Base-by-base conservation (phyloP, 1,140 invertebrate genomes). In the Coptotermes formosanus region DNA sequence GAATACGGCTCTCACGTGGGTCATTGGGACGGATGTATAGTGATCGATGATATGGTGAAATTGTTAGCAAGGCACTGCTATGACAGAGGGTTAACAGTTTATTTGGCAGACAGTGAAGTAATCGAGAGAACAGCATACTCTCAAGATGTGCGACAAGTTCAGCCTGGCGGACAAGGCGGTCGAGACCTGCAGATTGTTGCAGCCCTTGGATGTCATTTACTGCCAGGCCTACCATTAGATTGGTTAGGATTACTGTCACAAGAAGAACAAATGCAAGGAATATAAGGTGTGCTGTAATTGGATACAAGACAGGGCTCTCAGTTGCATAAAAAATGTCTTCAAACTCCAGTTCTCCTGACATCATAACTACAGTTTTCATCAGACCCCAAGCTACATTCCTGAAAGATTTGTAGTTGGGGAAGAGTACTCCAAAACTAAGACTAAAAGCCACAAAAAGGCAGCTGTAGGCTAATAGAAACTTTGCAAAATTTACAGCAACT, bases 301-400 rank as follows among this genome's bases (percentile, higher is more conserved):
- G 93, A 89, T 95, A 95, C 64, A 91, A 91, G 32, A 91, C 89
- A 2, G 92, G 90, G 2, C 89, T 89, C 6, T 91, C 89, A 11
- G 91, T 89, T 30, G 93, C 92, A 88, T 95, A 97, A 89, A 97
- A 97, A 84, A 96, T 94, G 87, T 96, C 95, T 89, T 97, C 96
- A 88, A 96, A 97, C 89, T 97, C 96, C 48, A 97, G 90, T 89
- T 97, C 95, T 0, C 96, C 96, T 0, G 96, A 96, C 96, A 97
- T 97, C 96, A 97, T 97, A 82, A 97, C 95, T 7, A 97, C 93
- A 0, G 95, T 95, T 91, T 97, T 97, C 0, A 97, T 89, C 1
- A 97, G 88, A 0, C 93, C 93, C 85, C 93, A 91, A 1, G 92
- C 89, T 3, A 95, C 92, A 88, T 94, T 92, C 69, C 91, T 90